Percentiles rank a stretch among this genome's conserved stretches.
Conservation (phyloP, 2,113 vertebrate genomes). For the Pseudorectes ferrugineus region DNA sequence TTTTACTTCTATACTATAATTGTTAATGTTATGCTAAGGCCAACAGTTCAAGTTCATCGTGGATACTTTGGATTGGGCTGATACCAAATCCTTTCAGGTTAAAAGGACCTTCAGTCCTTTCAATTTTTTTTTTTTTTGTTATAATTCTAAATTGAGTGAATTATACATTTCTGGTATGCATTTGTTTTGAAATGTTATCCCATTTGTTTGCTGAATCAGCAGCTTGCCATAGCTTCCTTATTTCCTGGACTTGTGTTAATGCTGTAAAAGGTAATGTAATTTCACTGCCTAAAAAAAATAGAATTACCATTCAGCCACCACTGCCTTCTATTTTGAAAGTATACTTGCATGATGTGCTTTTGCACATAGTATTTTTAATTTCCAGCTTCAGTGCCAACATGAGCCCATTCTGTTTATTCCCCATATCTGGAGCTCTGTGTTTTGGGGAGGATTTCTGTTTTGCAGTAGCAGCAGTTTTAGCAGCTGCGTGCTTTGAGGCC, state of each 20-base stretch:
- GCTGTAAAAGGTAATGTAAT: background rate
- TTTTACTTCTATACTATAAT: background rate
- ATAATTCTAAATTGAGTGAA: background rate
- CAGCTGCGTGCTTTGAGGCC: background rate
- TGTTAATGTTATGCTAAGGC: background rate
- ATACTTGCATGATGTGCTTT: background rate
- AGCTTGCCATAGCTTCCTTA: background rate
- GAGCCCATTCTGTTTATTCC: background rate
- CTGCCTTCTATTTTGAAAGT: background rate
- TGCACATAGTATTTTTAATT: background rate
- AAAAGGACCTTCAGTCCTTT: background rate
- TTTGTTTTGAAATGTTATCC: background rate
- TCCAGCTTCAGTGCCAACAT: background rate
- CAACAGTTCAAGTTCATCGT: background rate
- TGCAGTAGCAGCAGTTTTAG: slow-evolving; percentile 20
- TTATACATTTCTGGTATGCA: background rate
- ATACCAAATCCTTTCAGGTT: background rate
- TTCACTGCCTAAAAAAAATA: background rate
- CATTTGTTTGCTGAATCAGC: background rate
- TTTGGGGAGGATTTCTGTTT: background rate
- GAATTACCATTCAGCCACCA: background rate
- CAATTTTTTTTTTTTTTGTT: background rate
- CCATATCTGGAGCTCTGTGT: background rate
- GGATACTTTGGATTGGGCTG: background rate
- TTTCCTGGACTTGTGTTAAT: background rate